phyloP scores from a whole-genome alignment of 2,113 vertebrate species.

The Hiodon alosoides region DNA sequence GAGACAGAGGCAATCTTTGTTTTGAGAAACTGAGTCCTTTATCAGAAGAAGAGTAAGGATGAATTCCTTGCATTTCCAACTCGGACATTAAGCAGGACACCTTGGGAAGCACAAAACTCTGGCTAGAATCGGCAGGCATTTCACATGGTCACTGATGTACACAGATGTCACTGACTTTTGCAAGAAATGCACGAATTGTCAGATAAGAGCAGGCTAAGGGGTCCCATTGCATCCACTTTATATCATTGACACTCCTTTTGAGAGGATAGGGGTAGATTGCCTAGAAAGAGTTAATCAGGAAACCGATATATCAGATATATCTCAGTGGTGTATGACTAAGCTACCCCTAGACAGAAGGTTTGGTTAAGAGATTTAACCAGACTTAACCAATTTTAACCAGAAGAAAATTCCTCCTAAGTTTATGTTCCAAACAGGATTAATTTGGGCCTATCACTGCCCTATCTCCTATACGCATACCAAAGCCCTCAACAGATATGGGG shows the following conservation, averaged over 20 bases:
- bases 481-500: too few relatives aligned
- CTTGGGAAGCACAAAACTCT: neutral
- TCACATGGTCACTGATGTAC: neutral
- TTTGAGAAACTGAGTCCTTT: neutral
- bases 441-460: too few relatives aligned
- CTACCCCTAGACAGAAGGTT: neutral
- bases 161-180: neutral
- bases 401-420: too few relatives aligned
- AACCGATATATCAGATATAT: neutral
- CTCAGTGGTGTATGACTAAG: neutral
- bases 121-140: neutral
- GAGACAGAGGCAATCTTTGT: neutral
- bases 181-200: neutral
- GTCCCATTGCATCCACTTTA: neutral
- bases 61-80: too few relatives aligned
- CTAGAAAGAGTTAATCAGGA: neutral
- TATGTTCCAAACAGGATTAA: too few relatives aligned
- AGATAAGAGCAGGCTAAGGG: conserved; percentile 1
- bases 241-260: neutral
- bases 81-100: neutral
- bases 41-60: too few relatives aligned
- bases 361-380: too few relatives aligned
- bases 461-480: too few relatives aligned
- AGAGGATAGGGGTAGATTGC: neutral
- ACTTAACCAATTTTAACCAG: too few relatives aligned